Base-by-base conservation (phyloP, 2,797 vertebrate genomes). In the Alca torda region DNA sequence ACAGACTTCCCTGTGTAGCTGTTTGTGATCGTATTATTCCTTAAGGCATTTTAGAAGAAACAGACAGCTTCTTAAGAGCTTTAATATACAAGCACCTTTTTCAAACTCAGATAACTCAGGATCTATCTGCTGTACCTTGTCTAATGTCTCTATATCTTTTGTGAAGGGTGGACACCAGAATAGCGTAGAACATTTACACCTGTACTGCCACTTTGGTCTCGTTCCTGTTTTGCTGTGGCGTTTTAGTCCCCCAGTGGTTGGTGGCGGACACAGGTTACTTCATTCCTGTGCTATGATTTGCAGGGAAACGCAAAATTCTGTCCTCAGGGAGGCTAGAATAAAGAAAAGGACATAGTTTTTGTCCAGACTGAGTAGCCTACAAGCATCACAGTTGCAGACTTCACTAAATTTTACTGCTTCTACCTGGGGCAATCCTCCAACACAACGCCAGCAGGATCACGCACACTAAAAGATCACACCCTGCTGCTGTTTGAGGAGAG, bases 131-230 rank as follows among this genome's bases (percentile, higher is more conserved):
- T 41, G 25, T 39, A 53, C 43, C 13, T 18, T 54, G 11, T 37
- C 25, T 50, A 35, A 48, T 50, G 11, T 18, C 18, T 18, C 20
- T 28, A 2, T 33, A 41, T n/a, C 21, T 67, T 83, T 73, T 57
- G 14, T 39, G 68, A 93, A n/a, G 28, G 7, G 4, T 31, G 16
- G 7, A 39, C n/a, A 73, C 11, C 11, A 25, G 33, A 84, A 26
- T 3, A 61, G 3, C 1, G 1, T n/a, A 33, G 28, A 5, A 30
- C 5, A 46, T 54, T 79, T 45, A 76, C 3, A 2, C 3, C 18
- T 56, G 30, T 51, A 61, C 23, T 13, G 26, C 37, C 19, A 28
- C 28, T 70, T 73, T 46, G 7, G 8, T 72, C 24, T 14, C 30
- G 6, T 37, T 13, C 13, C 9, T 59, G 5, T 59, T 74, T 87